Base-by-base conservation (phyloP, 2,113 vertebrate genomes). In the Podarcis cretensis region DNA sequence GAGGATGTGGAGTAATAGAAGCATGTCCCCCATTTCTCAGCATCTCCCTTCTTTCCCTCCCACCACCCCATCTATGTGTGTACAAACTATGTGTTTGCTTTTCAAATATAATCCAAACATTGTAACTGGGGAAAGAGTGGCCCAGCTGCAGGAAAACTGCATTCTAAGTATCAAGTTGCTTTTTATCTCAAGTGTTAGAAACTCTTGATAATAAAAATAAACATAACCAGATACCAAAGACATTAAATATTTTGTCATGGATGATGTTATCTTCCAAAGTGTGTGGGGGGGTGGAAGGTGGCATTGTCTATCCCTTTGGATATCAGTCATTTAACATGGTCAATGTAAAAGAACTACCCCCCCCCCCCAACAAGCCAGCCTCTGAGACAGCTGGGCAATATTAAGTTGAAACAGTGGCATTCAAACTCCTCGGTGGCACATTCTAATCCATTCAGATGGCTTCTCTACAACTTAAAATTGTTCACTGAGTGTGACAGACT, bases 401-500 rank as follows among this genome's bases (percentile, higher is more conserved):
- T 69, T 91, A 7, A 83, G 85, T 32, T 30, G 92, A 84, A 93
- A 90, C 92, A 84, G 90, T 93, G 91, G 83, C 90, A 88, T 91
- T 89, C 20, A n/a, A 94, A 91, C 91, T 86, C 93, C 87, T 30
- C 20, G 0, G 54, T 91, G 75, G 87, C 87, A 89, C 90, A 88
- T 87, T 95, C 90, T 95, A 85, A 2, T 93, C 92, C 91, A 85
- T 93, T 92, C 96, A 93, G 87, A 93, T 93, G 96, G 96, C 95
- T 96, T 92, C 95, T 93, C 94, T 94, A 96, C 96, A 96, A 90
- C 88, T 94, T 69, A 92, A 88, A 92, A 91, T 93, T 94, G 93
- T 92, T 95, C 90, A 94, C 30, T 12, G 95, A 94, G 91, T 75
- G 91, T 89, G 94, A 95, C 96, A 92, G 95, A 90, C 94, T n/a